Conservation (phyloP, 2,797 vertebrate genomes). For the Periparus ater region DNA sequence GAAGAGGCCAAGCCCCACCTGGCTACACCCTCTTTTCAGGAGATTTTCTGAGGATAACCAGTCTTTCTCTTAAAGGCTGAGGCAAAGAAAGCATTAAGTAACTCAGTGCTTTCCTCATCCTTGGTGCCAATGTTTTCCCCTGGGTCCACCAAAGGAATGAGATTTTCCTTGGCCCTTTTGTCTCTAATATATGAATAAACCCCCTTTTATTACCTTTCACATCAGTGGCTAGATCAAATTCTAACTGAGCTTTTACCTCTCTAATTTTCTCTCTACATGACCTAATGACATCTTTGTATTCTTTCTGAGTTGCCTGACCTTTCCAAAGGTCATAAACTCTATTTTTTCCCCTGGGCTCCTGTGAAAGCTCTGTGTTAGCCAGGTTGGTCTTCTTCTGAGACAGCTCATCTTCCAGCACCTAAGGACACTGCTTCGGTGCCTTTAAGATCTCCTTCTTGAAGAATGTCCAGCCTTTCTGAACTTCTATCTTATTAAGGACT, state of each 20-base stretch:
- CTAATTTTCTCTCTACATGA: neutral
- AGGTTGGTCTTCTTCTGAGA: no score
- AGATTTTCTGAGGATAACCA: neutral
- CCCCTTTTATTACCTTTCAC: neutral
- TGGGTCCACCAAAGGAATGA: neutral
- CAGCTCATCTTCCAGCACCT: neutral
- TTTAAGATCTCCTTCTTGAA: neutral
- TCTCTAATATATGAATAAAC: neutral
- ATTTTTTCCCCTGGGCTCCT: neutral
- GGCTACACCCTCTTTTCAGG: neutral
- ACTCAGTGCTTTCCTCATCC: neutral
- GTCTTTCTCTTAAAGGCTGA: neutral
- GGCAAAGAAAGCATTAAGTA: neutral
- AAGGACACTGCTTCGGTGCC: neutral
- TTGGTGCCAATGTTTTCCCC: neutral
- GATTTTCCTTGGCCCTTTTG: neutral
- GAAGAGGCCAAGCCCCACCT: accelerated
- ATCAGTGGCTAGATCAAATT: neutral
- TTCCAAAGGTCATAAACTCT: neutral
- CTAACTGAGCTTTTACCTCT: neutral
- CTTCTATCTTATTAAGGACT: neutral
- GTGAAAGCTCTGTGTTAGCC: accelerated
- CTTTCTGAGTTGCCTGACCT: neutral
- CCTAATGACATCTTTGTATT: neutral
- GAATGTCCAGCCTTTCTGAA: neutral